Evolutionary conservation across 2,113 vertebrate genomes (phyloP), one percentile per base, ranked within the genome.

Genomic region (Plestiodon gilberti): DNA sequence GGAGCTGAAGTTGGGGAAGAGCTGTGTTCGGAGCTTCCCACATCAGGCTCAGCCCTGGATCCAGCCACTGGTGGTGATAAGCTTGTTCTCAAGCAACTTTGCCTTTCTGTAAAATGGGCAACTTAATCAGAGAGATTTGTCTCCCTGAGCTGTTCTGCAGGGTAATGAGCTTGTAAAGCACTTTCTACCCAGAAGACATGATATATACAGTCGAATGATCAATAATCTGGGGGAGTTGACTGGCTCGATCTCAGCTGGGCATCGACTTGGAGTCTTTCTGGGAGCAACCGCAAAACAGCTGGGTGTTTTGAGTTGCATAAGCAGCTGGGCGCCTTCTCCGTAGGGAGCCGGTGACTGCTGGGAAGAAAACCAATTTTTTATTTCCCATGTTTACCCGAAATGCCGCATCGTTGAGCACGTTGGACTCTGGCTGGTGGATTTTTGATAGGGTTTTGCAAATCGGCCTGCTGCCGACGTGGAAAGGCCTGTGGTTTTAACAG

Each of bases 401-500:
- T 15, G 25, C 86, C 76, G 76, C 84, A 13, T 10, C 75, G 35
- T 43, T 67, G 71, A 76, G 55, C 33, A 3, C 38, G 13, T 1
- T 0, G 20, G 67, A 73, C 35, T 48, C 67, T 15, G 5, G 10
- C 2, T 3, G 61, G 78, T 57, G 61, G 13, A 57, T 61, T 73
- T 81, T 38, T 22, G 73, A 69, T 33, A 61, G 6, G 57, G 61
- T 23, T 30, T 57, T 89, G 65, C 65, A 61, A n/a, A 13, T 30
- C 55, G 43, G 4, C 57, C n/a, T 43, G 61, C 6, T 64, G 38
- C 18, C 81, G 71, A 25, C 20, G 76, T 38, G 67, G 65, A 89
- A 57, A 57, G 80, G 73, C 74, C 0, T 0, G 0, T 33, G 25
- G 85, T 78, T 57, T 3, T 9, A 13, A 55, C 18, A 6, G 15